Conservation (phyloP, 1,140 invertebrate genomes). For the Ips nitidus region DNA sequence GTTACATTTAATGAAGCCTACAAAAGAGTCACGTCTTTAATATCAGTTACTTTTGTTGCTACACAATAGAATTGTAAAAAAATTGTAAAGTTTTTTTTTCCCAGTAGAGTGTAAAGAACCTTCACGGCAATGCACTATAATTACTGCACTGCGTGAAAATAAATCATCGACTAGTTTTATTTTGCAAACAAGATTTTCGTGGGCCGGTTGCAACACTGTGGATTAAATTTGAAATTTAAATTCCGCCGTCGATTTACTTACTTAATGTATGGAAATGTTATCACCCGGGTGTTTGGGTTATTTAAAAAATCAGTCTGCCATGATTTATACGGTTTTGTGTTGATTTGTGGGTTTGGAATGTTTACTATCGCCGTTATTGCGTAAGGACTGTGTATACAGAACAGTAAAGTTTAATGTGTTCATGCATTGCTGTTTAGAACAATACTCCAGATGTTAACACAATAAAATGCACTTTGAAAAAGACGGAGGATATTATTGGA, state of each 20-base stretch:
- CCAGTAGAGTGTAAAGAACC: too few species aligned
- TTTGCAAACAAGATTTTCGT: constrained; percentile 26
- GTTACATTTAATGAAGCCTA: too few species aligned
- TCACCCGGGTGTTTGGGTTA: background rate
- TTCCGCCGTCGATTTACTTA: constrained; percentile 16
- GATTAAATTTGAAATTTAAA: constrained; percentile 30
- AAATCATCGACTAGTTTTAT: constrained; percentile 13
- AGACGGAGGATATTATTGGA: too few species aligned
- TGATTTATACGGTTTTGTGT: constrained; percentile 12
- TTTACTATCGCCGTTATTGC: background rate
- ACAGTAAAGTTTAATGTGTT: too few species aligned
- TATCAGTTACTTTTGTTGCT: too few species aligned
- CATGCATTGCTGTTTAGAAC: too few species aligned
- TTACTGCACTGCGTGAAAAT: constrained; percentile 10
- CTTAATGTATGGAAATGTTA: constrained; percentile 17
- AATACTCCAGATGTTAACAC: too few species aligned
- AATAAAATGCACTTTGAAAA: too few species aligned
- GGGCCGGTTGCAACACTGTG: constrained; percentile 10
- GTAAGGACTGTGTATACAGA: background rate
- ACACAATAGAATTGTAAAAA: too few species aligned
- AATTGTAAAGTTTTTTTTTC: too few species aligned
- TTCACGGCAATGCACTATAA: too few species aligned
- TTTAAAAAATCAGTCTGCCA: constrained; percentile 10
- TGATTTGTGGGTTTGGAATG: background rate
- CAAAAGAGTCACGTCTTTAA: too few species aligned